phyloP scores from a whole-genome alignment of 1,140 invertebrate genomes.

The Drosophila prosaltans region DNA sequence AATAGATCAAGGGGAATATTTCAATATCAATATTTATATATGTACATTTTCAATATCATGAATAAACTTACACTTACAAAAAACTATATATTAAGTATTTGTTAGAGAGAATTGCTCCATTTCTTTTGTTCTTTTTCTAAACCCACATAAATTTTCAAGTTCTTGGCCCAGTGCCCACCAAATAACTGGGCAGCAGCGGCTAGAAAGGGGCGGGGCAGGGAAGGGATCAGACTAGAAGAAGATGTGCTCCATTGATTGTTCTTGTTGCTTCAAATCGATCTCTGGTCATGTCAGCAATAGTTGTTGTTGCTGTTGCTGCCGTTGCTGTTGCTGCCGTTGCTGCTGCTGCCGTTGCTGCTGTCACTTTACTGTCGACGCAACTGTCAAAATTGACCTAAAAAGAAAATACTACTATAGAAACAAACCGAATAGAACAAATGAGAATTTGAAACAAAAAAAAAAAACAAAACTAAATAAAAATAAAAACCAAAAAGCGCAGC shows the following conservation, averaged over 20 bases:
- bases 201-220: too few relatives aligned
- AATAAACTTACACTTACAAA: too few relatives aligned
- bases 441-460: conserved; percentile 22
- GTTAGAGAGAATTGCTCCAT: too few relatives aligned
- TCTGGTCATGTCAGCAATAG: conserved; percentile 28
- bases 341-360: conserved; percentile 42
- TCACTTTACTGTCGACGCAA: conserved; percentile 71
- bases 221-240: neutral
- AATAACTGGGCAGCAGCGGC: conserved; percentile 32
- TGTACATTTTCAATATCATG: too few relatives aligned
- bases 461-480: conserved; percentile 27
- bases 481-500: conserved; percentile 32
- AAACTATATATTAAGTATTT: too few relatives aligned
- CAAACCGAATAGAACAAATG: conserved; percentile 16
- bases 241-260: conserved; percentile 28
- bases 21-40: too few relatives aligned
- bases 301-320: neutral
- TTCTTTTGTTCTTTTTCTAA: neutral
- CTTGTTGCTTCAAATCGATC: conserved; percentile 49
- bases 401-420: conserved; percentile 33
- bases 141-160: conserved; percentile 63
- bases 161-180: conserved; percentile 73
- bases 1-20: neutral
- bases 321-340: conserved; percentile 20
- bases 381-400: conserved; percentile 80